Evolutionary conservation across 2,113 vertebrate genomes (phyloP), one percentile per base, ranked within the genome.

Genomic region (Synchiropus splendidus): DNA sequence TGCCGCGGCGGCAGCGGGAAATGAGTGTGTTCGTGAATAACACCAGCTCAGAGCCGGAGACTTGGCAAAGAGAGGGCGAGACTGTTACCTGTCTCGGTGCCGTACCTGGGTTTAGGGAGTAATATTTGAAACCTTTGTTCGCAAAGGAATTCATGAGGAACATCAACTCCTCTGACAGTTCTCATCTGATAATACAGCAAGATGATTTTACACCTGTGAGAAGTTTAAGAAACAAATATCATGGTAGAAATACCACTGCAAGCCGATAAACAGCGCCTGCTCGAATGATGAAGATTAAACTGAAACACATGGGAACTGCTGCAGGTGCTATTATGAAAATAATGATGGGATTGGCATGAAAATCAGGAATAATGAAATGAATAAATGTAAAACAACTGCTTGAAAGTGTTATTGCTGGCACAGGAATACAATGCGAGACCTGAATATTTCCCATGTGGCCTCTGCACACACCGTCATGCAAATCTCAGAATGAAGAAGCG

Each of bases 361-460:
- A 73, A 51, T 62, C 70, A 70, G 63, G 62, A 79, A 81, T 80
- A 81, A 85, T 83, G 78, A 80, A 82, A 83, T 83, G 75, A 83
- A 83, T 83, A 80, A 82, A 86, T 85, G 80, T 85, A 82, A 82
- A 85, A 83, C 76, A 82, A 78, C 70, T 81, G 75, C 72, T 82
- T 75, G 67, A 61, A 73, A 77, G 72, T 65, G 72, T 77, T 73
- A 27, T 67, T 55, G 48, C 53, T 80, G 76, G 72, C 80, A 75
- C 57, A 39, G 39, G 51, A 51, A 54, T 12, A 27, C 42, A 42
- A 45, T 51, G 41, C 18, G 39, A 40, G 40, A 66, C 63, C 54
- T 51, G 57, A 58, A 50, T 49, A 79, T 78, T 78, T 75, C 72
- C 72, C 79, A 6, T 40, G 74, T 75, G 77, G 62, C 59, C 37